phyloP scores from a whole-genome alignment of 1,140 invertebrate species.

The Rhopalosiphum maidis region DNA sequence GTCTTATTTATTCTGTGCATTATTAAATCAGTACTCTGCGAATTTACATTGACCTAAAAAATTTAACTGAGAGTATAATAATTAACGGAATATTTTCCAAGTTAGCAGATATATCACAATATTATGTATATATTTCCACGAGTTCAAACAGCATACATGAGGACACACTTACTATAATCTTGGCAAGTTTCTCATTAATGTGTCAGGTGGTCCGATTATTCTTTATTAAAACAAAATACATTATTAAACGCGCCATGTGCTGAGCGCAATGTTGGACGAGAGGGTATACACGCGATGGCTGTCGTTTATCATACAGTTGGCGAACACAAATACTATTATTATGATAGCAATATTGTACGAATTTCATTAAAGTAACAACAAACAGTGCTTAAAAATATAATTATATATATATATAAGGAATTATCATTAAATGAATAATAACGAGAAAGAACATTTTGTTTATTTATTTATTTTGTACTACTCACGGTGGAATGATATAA shows the following conservation, averaged over 20 bases:
- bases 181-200: neutral
- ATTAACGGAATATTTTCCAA: neutral
- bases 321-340: neutral
- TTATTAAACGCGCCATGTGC: neutral
- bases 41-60: neutral
- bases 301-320: neutral
- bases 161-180: neutral
- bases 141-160: neutral
- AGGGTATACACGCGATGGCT: neutral
- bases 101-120: neutral
- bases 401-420: neutral
- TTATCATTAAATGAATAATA: neutral
- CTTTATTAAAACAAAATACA: neutral
- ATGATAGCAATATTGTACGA: neutral
- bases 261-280: neutral
- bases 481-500: neutral
- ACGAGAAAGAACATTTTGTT: neutral
- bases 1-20: neutral
- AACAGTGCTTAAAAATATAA: neutral
- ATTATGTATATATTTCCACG: neutral
- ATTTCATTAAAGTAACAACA: conserved; percentile 8
- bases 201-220: neutral
- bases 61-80: neutral
- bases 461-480: neutral
- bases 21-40: neutral